Evolutionary conservation across 2,797 vertebrate genomes (phyloP), one percentile per base, ranked within the genome.

Genomic region (Propithecus deckenii): DNA sequence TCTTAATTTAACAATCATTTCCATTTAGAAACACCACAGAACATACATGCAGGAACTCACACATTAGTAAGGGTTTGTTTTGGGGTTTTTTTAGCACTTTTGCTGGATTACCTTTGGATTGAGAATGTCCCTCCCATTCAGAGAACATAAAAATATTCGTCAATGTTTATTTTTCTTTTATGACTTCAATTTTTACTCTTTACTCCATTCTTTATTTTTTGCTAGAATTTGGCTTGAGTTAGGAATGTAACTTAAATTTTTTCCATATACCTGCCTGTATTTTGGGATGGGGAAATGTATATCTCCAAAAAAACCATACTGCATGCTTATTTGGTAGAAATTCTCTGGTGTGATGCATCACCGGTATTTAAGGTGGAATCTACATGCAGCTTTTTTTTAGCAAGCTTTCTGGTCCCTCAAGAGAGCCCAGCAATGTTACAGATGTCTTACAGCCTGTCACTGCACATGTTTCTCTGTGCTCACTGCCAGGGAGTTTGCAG

Each of bases 321-420:
- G 57, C 89, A 96, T 94, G 76, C 86, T 92, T 55, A 35, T 79
- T 69, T 84, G 88, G 67, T 78, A 50, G 52, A 59, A n/a, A 94
- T 69, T 81, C 59, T 92, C 67, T 43, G 71, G 59, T 76, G 22
- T 52, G 59, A 94, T 38, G 85, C 28, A 59, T 72, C 48, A 18
- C 32, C 48, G 86, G 7, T 87, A 83, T 79, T 81, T 61, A 94
- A 69, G 79, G 22, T 76, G 20, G 50, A 80, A 17, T 87, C 63
- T 61, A 80, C 86, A 87, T 94, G 95, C 71, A 91, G 65, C 59
- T 57, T 94, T 84, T 72, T 72, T 74, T 94, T 50, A 25, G 79
- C 43, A 83, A 92, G 80, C 38, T 78, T 75, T n/a, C 46, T 86
- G 43, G 41, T 84, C 38, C 32, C 35, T 69, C 6, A 52, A 61